Base-by-base conservation (phyloP, 2,888 invertebrate species). In the Lysandra bellargus region DNA sequence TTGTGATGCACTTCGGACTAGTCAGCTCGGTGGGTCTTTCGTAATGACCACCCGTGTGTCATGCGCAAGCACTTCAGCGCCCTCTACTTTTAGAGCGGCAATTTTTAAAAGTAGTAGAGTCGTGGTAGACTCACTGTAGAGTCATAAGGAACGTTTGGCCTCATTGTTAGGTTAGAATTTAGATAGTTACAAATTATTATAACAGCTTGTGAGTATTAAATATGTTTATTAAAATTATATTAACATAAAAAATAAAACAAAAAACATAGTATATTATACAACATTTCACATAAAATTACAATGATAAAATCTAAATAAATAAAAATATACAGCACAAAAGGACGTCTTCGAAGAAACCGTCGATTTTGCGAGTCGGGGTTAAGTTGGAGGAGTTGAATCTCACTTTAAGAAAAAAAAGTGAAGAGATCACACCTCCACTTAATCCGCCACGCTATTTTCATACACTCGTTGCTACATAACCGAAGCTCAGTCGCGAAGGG, bases 351-450 rank as follows among this genome's bases (percentile, higher is more conserved):
- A 83, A 72, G 64, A 37, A 60, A 76, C 79, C 78, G 89, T 82
- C 80, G 90, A 84, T 80, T 83, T 79, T 87, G 93, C 94, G 90
- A 87, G 87, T 89, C 87, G 90, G 94, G 92, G 90, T 94, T 95
- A 95, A 95, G 95, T 95, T 95, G 95, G 95, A 95, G 95, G 95
- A 95, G 95, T 95, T 95, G 95, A 95, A 95, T 95, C 95, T 95
- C 95, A 95, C 95, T 95, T 95, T 94, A 93, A 89, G 83, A 86
- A 89, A 87, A 91, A 93, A 95, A 95, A 95, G 95, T 95, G 95
- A 95, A 95, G 95, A 95, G 95, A 95, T 95, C 95, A 95, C 95
- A 94, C 95, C 95, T 95, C 95, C 95, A 95, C 95, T 95, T 95
- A 91, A 91, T 91, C 93, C 92, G 88, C 88, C 83, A 89, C 92